Conservation (phyloP, 1,140 invertebrate species). For the Drosophila pseudoananassae region DNA sequence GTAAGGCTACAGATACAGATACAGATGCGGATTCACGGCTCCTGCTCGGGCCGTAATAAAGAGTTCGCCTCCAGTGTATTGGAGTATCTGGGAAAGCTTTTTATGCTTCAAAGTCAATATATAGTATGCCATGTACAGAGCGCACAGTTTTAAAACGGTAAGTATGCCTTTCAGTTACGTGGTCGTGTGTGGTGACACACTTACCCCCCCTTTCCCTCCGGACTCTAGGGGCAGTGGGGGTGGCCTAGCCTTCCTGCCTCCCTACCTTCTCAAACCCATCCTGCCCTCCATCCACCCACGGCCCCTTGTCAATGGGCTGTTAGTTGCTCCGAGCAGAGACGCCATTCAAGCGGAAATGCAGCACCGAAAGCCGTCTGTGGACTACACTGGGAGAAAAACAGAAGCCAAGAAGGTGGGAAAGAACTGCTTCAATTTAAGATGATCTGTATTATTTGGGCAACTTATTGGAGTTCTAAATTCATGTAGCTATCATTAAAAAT, state of each 20-base stretch:
- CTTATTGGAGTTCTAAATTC: too few relatives aligned
- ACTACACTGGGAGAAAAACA: conserved; percentile 8
- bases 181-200: conserved; percentile 60
- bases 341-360: conserved; percentile 81
- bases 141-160: conserved; percentile 76
- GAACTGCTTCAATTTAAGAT: too few relatives aligned
- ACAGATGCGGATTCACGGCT: conserved; percentile 22
- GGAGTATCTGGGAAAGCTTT: conserved; percentile 78
- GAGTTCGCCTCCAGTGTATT: conserved; percentile 63
- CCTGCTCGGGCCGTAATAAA: conserved; percentile 59
- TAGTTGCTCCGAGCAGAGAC: conserved; percentile 72
- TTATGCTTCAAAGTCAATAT: conserved; percentile 81
- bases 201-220: conserved; percentile 13
- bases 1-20: not conserved
- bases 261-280: not conserved
- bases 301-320: conserved; percentile 59
- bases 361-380: conserved; percentile 57
- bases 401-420: not conserved
- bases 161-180: conserved; percentile 71
- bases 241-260: not conserved
- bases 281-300: conserved; percentile 8
- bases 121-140: conserved; percentile 67
- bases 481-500: too few relatives aligned
- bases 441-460: too few relatives aligned
- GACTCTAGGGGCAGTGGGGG: not conserved